phyloP scores from a whole-genome alignment of 35 echinoderm and acorn worm species.

The Patiria miniata region DNA sequence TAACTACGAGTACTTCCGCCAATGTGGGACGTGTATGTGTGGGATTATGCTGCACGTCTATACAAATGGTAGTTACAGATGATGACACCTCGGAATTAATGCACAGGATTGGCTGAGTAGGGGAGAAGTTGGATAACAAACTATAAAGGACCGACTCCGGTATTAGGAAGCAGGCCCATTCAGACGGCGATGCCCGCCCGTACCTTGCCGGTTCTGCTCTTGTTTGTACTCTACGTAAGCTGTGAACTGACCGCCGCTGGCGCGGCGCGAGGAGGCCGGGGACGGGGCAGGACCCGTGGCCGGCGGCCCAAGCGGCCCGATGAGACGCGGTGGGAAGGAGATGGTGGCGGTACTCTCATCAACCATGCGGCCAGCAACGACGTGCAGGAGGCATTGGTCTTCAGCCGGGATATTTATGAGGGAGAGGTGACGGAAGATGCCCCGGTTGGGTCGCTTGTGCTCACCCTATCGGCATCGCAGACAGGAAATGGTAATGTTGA shows the following conservation, averaged over 20 bases:
- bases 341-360: neutral
- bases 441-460: slow-evolving; percentile 4
- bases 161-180: neutral
- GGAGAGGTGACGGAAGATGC: slow-evolving; percentile 11
- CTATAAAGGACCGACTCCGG: neutral
- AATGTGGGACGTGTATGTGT: neutral
- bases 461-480: slow-evolving; percentile 1
- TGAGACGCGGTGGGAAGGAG: neutral
- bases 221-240: slow-evolving; percentile 14
- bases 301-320: neutral
- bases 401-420: neutral
- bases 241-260: slow-evolving; percentile 7
- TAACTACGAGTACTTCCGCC: neutral
- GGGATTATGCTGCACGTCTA: neutral
- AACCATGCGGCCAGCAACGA: neutral
- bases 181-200: neutral
- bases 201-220: neutral
- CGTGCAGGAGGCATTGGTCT: neutral
- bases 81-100: neutral
- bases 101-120: neutral
- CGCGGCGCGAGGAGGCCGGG: neutral
- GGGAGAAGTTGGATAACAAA: neutral
- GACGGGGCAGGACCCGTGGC: neutral
- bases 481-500: neutral
- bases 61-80: too few species aligned